phyloP scores from a whole-genome alignment of 2,888 invertebrate genomes.

The Latheticus oryzae region DNA sequence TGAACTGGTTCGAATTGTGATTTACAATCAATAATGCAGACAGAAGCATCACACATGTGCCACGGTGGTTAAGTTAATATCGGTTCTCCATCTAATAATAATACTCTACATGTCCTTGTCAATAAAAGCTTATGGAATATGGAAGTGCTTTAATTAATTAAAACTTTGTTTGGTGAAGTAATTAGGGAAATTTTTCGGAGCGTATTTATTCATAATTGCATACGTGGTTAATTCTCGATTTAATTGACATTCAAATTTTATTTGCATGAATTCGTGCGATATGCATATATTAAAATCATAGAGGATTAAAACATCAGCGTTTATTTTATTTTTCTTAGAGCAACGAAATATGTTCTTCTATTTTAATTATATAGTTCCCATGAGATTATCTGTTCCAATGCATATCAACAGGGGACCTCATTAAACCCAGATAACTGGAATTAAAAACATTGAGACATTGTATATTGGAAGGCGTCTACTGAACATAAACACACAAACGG shows the following conservation, averaged over 20 bases:
- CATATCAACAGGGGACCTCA: slow-evolving; percentile 12
- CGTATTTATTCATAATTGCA: slow-evolving; percentile 38
- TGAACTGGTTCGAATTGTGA: slow-evolving; percentile 5
- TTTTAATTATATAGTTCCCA: slow-evolving; percentile 24
- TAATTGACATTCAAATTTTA: slow-evolving; percentile 37
- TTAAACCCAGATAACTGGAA: slow-evolving; percentile 23
- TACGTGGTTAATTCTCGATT: slow-evolving; percentile 34
- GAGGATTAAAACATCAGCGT: slow-evolving; percentile 1
- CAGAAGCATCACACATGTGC: slow-evolving; percentile 23
- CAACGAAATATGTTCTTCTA: slow-evolving; percentile 16
- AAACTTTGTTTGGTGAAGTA: slow-evolving; percentile 35
- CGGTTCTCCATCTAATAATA: slow-evolving; percentile 33
- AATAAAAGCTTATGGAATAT: slow-evolving; percentile 31
- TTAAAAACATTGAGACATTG: slow-evolving; percentile 17
- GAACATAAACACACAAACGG: neutral
- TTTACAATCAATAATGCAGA: slow-evolving; percentile 25
- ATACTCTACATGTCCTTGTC: slow-evolving; percentile 27
- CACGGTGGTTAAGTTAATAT: slow-evolving; percentile 26
- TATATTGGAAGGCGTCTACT: slow-evolving; percentile 8
- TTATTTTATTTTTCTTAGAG: slow-evolving; percentile 8
- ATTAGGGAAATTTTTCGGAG: slow-evolving; percentile 36
- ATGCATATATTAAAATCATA: slow-evolving; percentile 24
- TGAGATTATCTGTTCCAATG: slow-evolving; percentile 11
- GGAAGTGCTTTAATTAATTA: slow-evolving; percentile 40
- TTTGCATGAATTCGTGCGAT: slow-evolving; percentile 31